Conservation (phyloP, 1,140 invertebrate genomes). For the Papilio dardanus region DNA sequence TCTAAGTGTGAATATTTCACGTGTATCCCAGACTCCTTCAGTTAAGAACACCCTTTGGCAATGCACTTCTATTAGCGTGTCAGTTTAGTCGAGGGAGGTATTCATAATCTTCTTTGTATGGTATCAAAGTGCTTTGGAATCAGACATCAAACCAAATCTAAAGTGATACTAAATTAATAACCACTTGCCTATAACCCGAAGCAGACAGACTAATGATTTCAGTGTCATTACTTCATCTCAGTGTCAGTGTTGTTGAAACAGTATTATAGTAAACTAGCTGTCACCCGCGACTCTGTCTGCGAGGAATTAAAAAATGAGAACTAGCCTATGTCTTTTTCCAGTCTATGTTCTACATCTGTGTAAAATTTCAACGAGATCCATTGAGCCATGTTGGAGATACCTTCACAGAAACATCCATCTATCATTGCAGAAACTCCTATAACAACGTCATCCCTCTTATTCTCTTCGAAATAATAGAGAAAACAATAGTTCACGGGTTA, state of each 20-base stretch:
- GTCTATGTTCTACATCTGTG: no score
- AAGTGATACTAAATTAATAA: conserved; percentile 5
- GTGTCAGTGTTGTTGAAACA: neutral
- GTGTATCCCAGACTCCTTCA: neutral
- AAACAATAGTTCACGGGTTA: no score
- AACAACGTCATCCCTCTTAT: no score
- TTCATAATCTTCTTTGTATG: neutral
- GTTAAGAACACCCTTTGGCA: neutral
- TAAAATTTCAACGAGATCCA: no score
- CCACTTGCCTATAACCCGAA: neutral
- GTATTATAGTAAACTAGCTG: no score
- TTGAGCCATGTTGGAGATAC: no score
- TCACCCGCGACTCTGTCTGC: no score
- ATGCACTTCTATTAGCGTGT: conserved; percentile 7
- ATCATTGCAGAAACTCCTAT: no score
- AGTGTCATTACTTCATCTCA: neutral
- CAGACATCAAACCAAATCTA: conserved; percentile 1
- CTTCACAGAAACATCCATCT: neutral
- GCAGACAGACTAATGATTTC: neutral
- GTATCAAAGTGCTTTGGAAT: neutral
- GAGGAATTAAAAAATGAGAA: no score
- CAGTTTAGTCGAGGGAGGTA: neutral
- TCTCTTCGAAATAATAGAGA: no score
- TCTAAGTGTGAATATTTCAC: neutral
- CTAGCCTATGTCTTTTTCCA: no score